Evolutionary conservation across 2,888 invertebrate genomes (phyloP), one percentile per base, ranked within the genome.

Genomic region (Periphyllus acericola): DNA sequence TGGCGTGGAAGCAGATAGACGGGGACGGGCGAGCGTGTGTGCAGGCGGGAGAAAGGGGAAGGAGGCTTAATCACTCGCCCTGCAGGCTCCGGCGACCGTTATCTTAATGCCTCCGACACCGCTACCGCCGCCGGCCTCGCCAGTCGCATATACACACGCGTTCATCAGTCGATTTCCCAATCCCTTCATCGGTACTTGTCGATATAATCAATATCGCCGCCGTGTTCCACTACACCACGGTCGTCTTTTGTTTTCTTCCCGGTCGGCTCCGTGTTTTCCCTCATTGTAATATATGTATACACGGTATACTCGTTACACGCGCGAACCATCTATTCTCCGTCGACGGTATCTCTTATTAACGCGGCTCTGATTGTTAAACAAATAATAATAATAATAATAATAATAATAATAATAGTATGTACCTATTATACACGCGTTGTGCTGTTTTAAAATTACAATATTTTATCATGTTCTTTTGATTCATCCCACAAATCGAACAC

Each of bases 161-260:
- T 87, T 81, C 83, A 76, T 89, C 83, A 83, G 87, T 87, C 89
- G 80, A 89, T 89, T 89, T 79, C 80, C 89, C 40, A 89, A 89
- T 89, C 89, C 89, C 89, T 89, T 89, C 87, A 84, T 89, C 89
- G 89, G 89, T 84, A 80, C 89, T 78, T 86, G 84, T 80, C 89
- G 82, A 89, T 89, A 66, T 76, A 86, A 89, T 89, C 89, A 86
- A 89, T 89, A 89, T 36, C 78, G 74, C 60, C n/a, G 19, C 55
- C 84, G 34, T 29, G 32, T 78, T 32, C 68, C 75, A 40, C 32
- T 25, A 21, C 14, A 46, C 46, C 46, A 17, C 66, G 52, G 84
- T 86, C n/a, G 52, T 40, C 80, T 80, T 87, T 87, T 80, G 79
- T 80, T 78, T 86, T 86, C 66, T 76, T 76, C 60, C n/a, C 55